phyloP scores from a whole-genome alignment of 2,113 vertebrate species.

The Gyps fulvus region DNA sequence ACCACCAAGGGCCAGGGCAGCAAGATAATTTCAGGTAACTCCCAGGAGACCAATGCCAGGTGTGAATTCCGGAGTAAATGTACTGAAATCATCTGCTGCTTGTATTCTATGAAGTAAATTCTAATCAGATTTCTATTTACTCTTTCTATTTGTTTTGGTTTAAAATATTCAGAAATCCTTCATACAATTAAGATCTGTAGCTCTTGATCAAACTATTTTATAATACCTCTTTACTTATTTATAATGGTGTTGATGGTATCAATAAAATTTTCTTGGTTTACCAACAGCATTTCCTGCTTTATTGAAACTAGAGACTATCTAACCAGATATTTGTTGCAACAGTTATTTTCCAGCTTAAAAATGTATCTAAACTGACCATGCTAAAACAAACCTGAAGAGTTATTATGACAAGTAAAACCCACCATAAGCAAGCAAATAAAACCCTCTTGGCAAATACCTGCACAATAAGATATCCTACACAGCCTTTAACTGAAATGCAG shows the following conservation, averaged over 20 bases:
- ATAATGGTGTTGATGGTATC: background rate
- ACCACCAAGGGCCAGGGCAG: background rate
- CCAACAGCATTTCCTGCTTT: background rate
- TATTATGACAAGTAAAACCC: background rate
- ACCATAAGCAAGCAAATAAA: background rate
- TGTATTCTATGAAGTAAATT: background rate
- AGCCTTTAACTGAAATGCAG: background rate
- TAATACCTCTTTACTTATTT: background rate
- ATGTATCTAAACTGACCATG: background rate
- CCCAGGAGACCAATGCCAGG: background rate
- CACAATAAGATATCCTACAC: background rate
- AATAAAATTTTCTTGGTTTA: background rate
- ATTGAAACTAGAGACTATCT: background rate
- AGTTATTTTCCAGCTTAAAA: background rate
- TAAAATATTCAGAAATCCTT: background rate
- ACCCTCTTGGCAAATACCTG: background rate
- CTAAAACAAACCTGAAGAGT: background rate
- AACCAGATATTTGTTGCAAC: background rate
- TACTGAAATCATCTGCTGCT: background rate
- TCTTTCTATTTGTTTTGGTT: background rate
- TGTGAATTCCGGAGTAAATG: background rate
- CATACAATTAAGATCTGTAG: background rate
- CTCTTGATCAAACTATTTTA: background rate
- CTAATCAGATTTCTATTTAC: background rate
- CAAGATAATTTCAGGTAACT: background rate